Evolutionary conservation across 2,888 invertebrate species (phyloP).

Genomic region (Epiblema foenella): DNA sequence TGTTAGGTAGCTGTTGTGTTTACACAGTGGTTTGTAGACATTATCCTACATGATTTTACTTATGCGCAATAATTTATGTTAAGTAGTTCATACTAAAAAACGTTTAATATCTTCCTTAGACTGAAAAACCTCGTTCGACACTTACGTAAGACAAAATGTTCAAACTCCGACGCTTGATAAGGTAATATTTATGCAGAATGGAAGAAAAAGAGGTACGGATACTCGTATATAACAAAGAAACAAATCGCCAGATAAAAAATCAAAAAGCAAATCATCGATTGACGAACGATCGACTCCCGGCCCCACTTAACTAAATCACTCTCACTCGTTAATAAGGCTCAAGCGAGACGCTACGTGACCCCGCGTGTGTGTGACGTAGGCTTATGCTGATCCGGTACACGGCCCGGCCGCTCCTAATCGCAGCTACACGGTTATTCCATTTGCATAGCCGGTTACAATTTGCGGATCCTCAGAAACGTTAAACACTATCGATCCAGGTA

Average conservation of each 20-base stretch:
- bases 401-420: slow-evolving; percentile 61
- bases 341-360: slow-evolving; percentile 18
- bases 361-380: slow-evolving; percentile 30
- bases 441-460: slow-evolving; percentile 57
- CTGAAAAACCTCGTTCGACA: not conserved
- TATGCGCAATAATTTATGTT: not conserved
- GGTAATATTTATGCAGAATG: too few species aligned
- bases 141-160: too few species aligned
- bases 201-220: too few species aligned
- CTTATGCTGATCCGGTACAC: slow-evolving; percentile 44
- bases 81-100: not conserved
- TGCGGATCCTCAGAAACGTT: slow-evolving; percentile 32
- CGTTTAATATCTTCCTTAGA: not conserved
- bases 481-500: slow-evolving; percentile 35
- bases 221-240: not conserved
- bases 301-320: slow-evolving; percentile 6
- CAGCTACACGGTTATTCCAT: slow-evolving; percentile 72
- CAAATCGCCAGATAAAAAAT: not conserved
- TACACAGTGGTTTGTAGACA: not conserved
- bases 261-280: not conserved
- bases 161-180: too few species aligned
- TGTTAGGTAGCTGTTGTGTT: not conserved
- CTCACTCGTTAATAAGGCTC: slow-evolving; percentile 34
- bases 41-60: not conserved
- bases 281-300: not conserved